Evolutionary conservation across 2,888 invertebrate species (phyloP), one percentile per base, ranked within the genome.

Genomic region (Hypomecis atomaria): DNA sequence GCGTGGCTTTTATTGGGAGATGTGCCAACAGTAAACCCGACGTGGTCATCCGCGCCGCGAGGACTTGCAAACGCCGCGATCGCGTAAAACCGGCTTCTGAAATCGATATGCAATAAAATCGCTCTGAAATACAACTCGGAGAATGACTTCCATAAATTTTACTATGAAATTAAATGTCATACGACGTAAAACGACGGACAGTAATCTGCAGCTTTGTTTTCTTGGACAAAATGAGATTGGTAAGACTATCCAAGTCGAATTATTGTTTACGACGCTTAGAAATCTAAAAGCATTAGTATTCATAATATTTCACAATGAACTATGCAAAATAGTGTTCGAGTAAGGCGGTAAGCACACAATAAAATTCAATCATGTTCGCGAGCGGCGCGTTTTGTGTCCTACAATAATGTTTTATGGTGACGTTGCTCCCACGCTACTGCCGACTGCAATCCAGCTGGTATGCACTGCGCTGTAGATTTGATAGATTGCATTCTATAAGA

Each of bases 311-410:
- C 69, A 74, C 59, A 45, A 69, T 69, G 70, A 71, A 67, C 68
- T 77, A 74, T 67, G 72, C 62, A 78, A 76, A 77, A 78, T 76
- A 76, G 65, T 11, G 65, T 66, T 65, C 55, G 63, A 67, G 70
- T 71, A 76, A 82, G 82, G 81, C 78, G 77, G 76, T 81, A 84
- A 84, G 84, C 80, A 78, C 75, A 85, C 85, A 81, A 89, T 90
- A 90, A 90, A 90, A 86, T 90, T 90, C 89, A 90, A 90, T 90
- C 89, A 88, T 82, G 87, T 83, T 82, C 78, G 79, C 82, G 76
- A 83, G 79, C 83, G 82, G 82, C 81, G 78, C 80, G 75, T 71
- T 83, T 84, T 84, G 80, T 81, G 81, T 80, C 78, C 65, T 72
- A 75, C 76, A 81, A 83, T 84, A 85, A 84, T 88, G 86, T 84